Evolutionary conservation across 2,888 invertebrate species (phyloP).

Genomic region (Ligdia adustata): DNA sequence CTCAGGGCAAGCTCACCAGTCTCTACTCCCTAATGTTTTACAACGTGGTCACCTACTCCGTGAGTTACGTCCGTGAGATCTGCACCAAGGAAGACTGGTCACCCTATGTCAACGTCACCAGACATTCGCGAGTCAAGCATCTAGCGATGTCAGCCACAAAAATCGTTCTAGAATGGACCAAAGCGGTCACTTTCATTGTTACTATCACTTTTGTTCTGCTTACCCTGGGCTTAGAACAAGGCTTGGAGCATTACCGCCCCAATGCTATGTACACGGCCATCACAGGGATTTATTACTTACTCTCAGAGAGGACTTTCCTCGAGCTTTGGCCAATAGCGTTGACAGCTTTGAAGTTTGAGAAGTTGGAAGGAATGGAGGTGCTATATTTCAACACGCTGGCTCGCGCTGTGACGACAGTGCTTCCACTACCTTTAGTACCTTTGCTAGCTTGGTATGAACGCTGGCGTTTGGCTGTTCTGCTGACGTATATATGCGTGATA

Average conservation of each 20-base stretch:
- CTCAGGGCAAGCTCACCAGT: slow-evolving; percentile 85
- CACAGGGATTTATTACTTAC: slow-evolving; percentile 88
- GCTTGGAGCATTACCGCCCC: slow-evolving; percentile 89
- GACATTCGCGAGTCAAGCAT: slow-evolving; percentile 89
- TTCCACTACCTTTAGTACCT: slow-evolving; percentile 84
- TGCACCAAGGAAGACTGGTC: slow-evolving; percentile 91
- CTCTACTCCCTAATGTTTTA: slow-evolving; percentile 92
- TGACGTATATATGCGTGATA: slow-evolving; percentile 87
- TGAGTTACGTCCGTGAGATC: slow-evolving; percentile 89
- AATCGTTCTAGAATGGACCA: slow-evolving; percentile 92
- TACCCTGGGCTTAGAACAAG: slow-evolving; percentile 90
- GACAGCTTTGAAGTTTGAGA: slow-evolving; percentile 83
- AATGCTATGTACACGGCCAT: slow-evolving; percentile 86
- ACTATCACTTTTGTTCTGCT: slow-evolving; percentile 90
- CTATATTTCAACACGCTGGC: slow-evolving; percentile 88
- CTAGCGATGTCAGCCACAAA: slow-evolving; percentile 92
- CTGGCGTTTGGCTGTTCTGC: slow-evolving; percentile 82
- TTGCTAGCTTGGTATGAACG: slow-evolving; percentile 83
- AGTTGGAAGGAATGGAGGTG: slow-evolving; percentile 88
- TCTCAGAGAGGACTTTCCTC: slow-evolving; percentile 89
- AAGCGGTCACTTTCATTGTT: slow-evolving; percentile 91
- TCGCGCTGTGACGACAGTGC: slow-evolving; percentile 80
- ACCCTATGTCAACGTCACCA: slow-evolving; percentile 89
- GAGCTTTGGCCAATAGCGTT: slow-evolving; percentile 86
- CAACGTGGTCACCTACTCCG: slow-evolving; percentile 91